Evolutionary conservation across 2,797 vertebrate genomes (phyloP).

Genomic region (Mormyrus proboscirostris): DNA sequence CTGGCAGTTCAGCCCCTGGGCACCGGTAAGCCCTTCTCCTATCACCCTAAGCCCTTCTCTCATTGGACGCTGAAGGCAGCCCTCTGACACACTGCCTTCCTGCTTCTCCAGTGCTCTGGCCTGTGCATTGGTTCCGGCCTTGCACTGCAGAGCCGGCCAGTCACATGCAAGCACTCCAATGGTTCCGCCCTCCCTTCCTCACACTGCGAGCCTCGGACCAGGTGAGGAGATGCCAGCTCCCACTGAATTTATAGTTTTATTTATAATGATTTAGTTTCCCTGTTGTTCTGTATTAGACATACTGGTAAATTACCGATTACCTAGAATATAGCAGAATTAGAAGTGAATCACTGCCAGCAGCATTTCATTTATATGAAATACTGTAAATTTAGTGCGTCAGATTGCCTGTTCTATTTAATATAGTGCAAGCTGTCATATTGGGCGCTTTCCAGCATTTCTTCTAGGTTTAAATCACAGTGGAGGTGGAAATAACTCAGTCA

Average conservation of each 20-base stretch:
- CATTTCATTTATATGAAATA: not conserved
- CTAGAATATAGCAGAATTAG: not conserved
- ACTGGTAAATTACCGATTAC: not conserved
- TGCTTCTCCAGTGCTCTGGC: constrained; percentile 66
- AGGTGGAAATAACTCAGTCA: not conserved
- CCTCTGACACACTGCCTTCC: not conserved
- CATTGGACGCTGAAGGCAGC: not conserved
- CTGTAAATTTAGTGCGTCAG: not conserved
- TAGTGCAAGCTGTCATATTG: not conserved
- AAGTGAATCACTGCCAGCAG: not conserved
- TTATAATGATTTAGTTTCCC: not conserved
- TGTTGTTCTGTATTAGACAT: not conserved
- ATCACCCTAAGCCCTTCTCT: not conserved
- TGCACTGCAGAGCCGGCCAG: constrained; percentile 59
- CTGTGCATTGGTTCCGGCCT: constrained; percentile 54
- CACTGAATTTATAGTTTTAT: not conserved
- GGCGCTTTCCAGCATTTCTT: not conserved
- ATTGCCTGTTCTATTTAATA: not conserved
- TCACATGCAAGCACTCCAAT: constrained; percentile 61
- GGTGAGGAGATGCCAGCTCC: constrained; percentile 53
- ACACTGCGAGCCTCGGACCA: constrained; percentile 61
- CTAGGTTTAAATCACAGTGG: not conserved
- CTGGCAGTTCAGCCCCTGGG: constrained; percentile 48
- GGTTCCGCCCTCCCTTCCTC: constrained; percentile 52
- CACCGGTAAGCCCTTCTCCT: constrained; percentile 55